A percentile compares a stretch with the other conserved stretches of the same genome.
These are phyloP conservation scores for Genyomyrus donnyi DNA, from an alignment of 2,113 vertebrate species.

Conservation along the genomic window DNA sequence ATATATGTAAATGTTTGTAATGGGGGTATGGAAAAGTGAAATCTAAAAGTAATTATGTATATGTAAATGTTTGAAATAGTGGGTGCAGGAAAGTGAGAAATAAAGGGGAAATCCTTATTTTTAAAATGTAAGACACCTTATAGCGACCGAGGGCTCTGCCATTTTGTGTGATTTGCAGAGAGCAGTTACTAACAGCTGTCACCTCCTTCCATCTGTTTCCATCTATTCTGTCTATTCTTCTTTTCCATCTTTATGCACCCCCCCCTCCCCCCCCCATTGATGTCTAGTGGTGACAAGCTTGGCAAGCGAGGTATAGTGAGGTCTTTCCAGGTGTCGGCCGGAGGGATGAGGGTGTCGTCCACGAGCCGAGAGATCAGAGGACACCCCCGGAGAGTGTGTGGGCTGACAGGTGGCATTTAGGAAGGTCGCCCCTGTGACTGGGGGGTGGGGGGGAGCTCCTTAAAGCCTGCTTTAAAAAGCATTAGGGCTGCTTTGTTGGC, in stretches of 20 bases:
- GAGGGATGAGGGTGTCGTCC: not conserved
- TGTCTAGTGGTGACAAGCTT: not conserved
- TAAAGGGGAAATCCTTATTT: not conserved
- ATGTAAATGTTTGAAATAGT: not conserved
- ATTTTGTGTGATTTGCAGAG: not conserved
- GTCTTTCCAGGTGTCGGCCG: not conserved
- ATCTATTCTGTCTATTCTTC: not conserved
- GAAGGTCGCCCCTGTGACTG: conserved; percentile 14
- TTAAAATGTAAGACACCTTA: not conserved
- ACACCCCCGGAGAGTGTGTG: not conserved
- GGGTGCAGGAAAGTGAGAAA: not conserved
- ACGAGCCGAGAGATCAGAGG: not conserved
- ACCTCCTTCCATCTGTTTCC: not conserved
- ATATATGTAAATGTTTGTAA: not conserved
- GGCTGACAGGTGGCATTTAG: conserved; percentile 24
- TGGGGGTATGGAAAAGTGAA: not conserved
- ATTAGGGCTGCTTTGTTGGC: conserved; percentile 3
- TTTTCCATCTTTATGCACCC: too few relatives aligned
- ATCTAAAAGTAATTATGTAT: not conserved
- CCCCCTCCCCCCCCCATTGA: not conserved
- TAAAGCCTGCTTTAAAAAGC: conserved; percentile 4
- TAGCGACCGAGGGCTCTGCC: not conserved
- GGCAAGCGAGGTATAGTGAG: not conserved
- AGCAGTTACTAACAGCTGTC: not conserved
- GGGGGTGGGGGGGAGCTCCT: not conserved